Evolutionary conservation across 35 echinoderm and acorn worm species (phyloP).

Genomic region (Apostichopus parvimensis): DNA sequence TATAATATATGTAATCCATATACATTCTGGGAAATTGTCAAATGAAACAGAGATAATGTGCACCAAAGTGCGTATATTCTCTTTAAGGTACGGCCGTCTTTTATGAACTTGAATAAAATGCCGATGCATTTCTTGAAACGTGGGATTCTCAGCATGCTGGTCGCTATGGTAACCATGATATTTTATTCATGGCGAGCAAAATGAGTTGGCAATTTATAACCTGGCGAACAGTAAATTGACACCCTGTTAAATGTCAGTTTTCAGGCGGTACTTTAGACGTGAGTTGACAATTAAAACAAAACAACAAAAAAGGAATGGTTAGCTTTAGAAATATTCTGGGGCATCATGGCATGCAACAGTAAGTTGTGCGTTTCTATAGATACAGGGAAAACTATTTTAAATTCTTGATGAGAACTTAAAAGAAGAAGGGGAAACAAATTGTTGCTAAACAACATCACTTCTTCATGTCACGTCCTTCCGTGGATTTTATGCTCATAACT

Average conservation of each 20-base stretch:
- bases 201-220: constrained; percentile 43
- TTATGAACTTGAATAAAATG: background rate
- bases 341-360: too few relatives aligned
- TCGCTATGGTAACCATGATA: constrained; percentile 14
- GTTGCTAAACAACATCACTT: too few relatives aligned
- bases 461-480: too few relatives aligned
- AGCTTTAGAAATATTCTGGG: background rate
- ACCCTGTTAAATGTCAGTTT: constrained; percentile 41
- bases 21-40: background rate
- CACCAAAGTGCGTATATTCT: background rate
- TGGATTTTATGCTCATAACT: background rate
- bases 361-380: too few relatives aligned
- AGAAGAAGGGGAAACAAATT: too few relatives aligned
- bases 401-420: too few relatives aligned
- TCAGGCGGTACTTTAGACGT: background rate
- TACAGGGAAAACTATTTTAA: too few relatives aligned
- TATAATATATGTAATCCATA: background rate
- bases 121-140: background rate
- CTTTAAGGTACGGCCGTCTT: background rate
- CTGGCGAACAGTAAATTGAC: constrained; percentile 24
- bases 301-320: background rate
- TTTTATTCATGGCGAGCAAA: constrained; percentile 49
- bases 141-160: background rate
- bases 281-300: background rate
- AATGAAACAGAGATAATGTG: background rate